These are phyloP conservation scores for Acrocephalus kingi DNA, from an alignment of 2,113 vertebrate genomes.

Conservation along the genomic window DNA sequence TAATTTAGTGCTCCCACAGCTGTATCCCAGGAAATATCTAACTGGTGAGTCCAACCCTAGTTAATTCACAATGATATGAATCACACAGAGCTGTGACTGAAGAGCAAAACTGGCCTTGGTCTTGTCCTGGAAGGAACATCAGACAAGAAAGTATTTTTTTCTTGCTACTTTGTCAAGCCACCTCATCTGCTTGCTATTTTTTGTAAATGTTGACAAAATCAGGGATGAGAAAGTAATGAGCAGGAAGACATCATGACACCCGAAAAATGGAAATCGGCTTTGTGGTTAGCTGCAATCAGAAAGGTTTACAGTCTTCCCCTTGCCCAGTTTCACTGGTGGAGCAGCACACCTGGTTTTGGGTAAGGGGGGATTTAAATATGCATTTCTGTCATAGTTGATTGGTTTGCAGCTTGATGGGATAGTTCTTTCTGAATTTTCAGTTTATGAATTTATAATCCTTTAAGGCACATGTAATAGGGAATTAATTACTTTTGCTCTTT, in stretches of 20 bases:
- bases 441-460: conserved; percentile 38
- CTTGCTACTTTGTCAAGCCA: not conserved
- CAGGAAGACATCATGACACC: not conserved
- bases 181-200: not conserved
- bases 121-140: not conserved
- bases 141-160: accelerated
- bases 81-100: not conserved
- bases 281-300: not conserved
- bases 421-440: not conserved
- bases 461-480: conserved; percentile 3
- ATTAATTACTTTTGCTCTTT: conserved; percentile 39
- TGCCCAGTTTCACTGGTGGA: not conserved
- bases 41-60: not conserved
- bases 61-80: not conserved
- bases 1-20: not conserved
- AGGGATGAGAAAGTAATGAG: not conserved
- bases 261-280: not conserved
- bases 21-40: not conserved
- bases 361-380: not conserved
- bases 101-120: not conserved
- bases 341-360: not conserved
- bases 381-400: not conserved
- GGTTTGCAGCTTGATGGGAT: not conserved
- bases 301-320: not conserved
- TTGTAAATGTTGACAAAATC: not conserved